phyloP scores from a whole-genome alignment of 2,113 vertebrate species.

The Macheiramphus alcinus region DNA sequence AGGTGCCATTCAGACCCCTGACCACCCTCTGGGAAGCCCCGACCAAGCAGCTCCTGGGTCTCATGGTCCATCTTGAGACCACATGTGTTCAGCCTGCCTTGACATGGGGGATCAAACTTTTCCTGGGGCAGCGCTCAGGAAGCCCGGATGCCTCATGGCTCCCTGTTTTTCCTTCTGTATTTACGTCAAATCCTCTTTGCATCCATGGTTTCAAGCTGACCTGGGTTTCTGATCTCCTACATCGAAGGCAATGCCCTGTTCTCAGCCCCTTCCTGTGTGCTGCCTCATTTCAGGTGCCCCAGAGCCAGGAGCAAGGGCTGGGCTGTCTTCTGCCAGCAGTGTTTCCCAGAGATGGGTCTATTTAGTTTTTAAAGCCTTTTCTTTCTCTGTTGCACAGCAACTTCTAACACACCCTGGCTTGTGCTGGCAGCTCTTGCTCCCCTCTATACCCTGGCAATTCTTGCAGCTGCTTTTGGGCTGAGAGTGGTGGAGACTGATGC shows the following conservation, averaged over 20 bases:
- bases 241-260: not conserved
- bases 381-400: not conserved
- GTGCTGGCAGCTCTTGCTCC: not conserved
- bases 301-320: not conserved
- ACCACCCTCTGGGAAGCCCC: not conserved
- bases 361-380: not conserved
- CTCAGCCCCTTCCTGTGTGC: not conserved
- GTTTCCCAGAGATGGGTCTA: not conserved
- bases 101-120: accelerated
- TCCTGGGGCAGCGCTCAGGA: not conserved
- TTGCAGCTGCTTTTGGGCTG: not conserved
- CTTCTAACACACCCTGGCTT: not conserved
- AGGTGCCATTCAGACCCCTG: accelerated
- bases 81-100: accelerated
- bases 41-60: not conserved
- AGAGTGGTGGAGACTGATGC: not conserved
- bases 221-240: not conserved
- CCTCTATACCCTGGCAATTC: not conserved
- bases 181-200: not conserved
- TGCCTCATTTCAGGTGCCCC: not conserved
- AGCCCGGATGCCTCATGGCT: not conserved
- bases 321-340: not conserved
- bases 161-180: not conserved
- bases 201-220: not conserved
- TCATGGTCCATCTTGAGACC: not conserved